A percentile compares a stretch with the other conserved stretches of the same genome.
These are phyloP conservation scores for Scatophagus argus DNA, from an alignment of 2,113 vertebrate genomes.

Conservation along the genomic window DNA sequence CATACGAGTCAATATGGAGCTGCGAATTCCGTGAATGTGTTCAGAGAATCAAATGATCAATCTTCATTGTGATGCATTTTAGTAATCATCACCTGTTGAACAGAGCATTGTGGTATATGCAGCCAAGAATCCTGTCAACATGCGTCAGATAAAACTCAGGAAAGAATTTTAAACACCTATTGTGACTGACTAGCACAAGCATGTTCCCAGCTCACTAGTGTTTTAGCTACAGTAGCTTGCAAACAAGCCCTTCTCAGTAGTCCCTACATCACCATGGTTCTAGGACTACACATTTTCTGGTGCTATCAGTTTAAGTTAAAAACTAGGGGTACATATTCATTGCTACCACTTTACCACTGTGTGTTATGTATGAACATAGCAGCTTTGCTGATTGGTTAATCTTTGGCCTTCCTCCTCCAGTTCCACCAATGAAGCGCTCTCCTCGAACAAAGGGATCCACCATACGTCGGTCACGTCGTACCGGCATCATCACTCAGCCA, in stretches of 20 bases:
- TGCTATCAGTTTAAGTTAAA: not conserved
- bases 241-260: not conserved
- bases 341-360: not conserved
- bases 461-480: slow-evolving; percentile 68
- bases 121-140: not conserved
- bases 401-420: slow-evolving; percentile 41
- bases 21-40: not conserved
- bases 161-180: not conserved
- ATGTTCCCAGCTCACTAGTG: not conserved
- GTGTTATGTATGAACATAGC: not conserved
- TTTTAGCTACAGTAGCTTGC: not conserved
- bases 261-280: too few species aligned
- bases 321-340: not conserved
- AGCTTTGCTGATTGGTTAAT: slow-evolving; percentile 25
- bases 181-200: not conserved
- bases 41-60: not conserved
- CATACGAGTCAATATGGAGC: not conserved
- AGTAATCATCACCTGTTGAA: too few species aligned
- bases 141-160: not conserved
- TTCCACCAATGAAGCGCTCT: slow-evolving; percentile 77
- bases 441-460: slow-evolving; percentile 71
- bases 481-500: slow-evolving; percentile 64
- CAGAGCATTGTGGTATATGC: too few species aligned
- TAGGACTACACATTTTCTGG: not conserved
- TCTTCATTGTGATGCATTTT: too few species aligned